phyloP scores from a whole-genome alignment of 1,140 invertebrate genomes.

The Neocloeon triangulifer region DNA sequence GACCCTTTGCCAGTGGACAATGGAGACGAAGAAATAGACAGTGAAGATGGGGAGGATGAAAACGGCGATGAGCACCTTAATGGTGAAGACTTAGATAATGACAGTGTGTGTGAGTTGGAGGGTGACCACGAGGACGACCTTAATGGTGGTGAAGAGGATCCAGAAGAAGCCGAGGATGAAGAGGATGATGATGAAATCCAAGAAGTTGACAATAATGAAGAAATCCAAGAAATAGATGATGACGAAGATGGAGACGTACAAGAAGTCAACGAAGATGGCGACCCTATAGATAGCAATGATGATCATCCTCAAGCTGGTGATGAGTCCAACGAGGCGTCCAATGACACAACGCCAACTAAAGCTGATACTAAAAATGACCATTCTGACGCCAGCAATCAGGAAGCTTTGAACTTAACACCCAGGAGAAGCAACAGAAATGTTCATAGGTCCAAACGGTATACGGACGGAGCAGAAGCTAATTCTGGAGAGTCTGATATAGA shows the following conservation, averaged over 20 bases:
- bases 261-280: constrained; percentile 11
- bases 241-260: constrained; percentile 10
- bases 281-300: constrained; percentile 10
- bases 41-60: not conserved
- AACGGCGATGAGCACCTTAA: constrained; percentile 3
- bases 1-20: constrained; percentile 4
- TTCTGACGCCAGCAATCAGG: constrained; percentile 8
- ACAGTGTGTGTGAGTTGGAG: not conserved
- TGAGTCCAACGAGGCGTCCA: constrained; percentile 4
- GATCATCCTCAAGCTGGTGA: constrained; percentile 11
- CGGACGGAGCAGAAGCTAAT: constrained; percentile 33
- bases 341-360: constrained; percentile 11
- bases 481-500: constrained; percentile 22
- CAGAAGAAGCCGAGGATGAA: constrained; percentile 8
- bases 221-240: constrained; percentile 14
- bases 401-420: constrained; percentile 20
- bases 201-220: constrained; percentile 8
- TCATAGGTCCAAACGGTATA: constrained; percentile 32
- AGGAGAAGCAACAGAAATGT: constrained; percentile 35
- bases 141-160: constrained; percentile 5
- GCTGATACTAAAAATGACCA: constrained; percentile 16
- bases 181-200: constrained; percentile 6
- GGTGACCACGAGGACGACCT: constrained; percentile 8
- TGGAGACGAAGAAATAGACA: not conserved
- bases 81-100: constrained; percentile 9